A percentile compares a stretch with the other conserved stretches of the same genome.
phyloP scores from a whole-genome alignment of 2,113 vertebrate species.

The Anguilla rostrata region DNA sequence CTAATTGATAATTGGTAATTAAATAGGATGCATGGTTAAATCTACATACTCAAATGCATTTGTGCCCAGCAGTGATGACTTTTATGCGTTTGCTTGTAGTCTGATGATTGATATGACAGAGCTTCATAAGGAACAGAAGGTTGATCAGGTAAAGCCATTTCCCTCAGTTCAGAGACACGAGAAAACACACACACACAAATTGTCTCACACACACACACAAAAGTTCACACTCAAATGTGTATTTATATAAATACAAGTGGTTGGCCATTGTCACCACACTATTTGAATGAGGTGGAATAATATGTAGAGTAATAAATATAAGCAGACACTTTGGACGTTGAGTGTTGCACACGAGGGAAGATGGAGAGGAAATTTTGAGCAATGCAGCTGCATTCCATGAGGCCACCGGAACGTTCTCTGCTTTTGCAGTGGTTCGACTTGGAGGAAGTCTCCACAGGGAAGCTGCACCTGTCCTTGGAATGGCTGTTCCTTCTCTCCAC shows the following conservation, averaged over 20 bases:
- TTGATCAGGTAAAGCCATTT: constrained; percentile 82
- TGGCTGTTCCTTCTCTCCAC: constrained; percentile 87
- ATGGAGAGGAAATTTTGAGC: not conserved
- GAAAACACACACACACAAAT: too few relatives aligned
- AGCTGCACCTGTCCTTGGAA: constrained; percentile 91
- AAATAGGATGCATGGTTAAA: not conserved
- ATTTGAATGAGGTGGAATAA: too few relatives aligned
- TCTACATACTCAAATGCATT: not conserved
- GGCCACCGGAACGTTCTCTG: constrained; percentile 26
- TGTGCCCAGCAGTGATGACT: not conserved
- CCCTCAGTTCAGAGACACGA: too few relatives aligned
- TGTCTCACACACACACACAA: too few relatives aligned
- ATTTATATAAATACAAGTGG: too few relatives aligned
- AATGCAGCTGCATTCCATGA: not conserved
- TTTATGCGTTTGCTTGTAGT: constrained; percentile 62
- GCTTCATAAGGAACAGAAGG: constrained; percentile 88
- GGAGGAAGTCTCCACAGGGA: constrained; percentile 87
- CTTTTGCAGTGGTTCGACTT: constrained; percentile 87
- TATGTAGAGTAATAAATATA: too few relatives aligned
- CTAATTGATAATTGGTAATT: not conserved
- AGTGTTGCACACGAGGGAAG: not conserved
- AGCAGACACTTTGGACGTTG: too few relatives aligned
- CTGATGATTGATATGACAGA: constrained; percentile 91
- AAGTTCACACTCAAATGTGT: too few relatives aligned
- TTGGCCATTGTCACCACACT: too few relatives aligned